A percentile compares a stretch with the other conserved stretches of the same genome.
Evolutionary conservation across 2,797 vertebrate genomes (phyloP).

Genomic region (Betta splendens): DNA sequence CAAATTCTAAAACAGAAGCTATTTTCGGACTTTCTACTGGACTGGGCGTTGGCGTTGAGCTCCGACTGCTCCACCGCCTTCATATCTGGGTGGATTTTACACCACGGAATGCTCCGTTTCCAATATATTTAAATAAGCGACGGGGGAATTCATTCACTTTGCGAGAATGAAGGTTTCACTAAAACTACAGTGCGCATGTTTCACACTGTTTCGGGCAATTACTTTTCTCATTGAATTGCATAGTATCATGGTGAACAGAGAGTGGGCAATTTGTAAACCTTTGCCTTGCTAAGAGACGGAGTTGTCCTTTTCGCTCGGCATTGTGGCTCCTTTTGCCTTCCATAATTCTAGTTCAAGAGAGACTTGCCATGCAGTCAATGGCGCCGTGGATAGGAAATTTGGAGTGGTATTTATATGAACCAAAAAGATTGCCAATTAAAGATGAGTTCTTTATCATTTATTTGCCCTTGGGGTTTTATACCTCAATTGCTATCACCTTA

Average conservation of each 20-base stretch:
- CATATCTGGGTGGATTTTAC: conserved; percentile 1
- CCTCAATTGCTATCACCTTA: conserved; percentile 83
- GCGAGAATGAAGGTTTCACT: conserved; percentile 27
- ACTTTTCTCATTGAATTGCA: conserved; percentile 47
- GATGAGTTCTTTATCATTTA: conserved; percentile 80
- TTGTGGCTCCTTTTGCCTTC: conserved; percentile 70
- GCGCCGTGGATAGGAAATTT: conserved; percentile 74
- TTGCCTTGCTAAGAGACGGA: conserved; percentile 61
- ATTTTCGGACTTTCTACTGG: no score
- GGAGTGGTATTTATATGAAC: conserved; percentile 76
- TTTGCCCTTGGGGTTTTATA: conserved; percentile 84
- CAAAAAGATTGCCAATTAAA: conserved; percentile 83
- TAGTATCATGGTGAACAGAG: conserved; percentile 63
- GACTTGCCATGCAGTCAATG: conserved; percentile 73
- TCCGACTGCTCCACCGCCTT: conserved; percentile 4
- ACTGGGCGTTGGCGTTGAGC: background rate
- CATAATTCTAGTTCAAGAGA: conserved; percentile 75
- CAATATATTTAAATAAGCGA: conserved; percentile 23
- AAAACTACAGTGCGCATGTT: conserved; percentile 31
- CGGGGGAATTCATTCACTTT: conserved; percentile 9
- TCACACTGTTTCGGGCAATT: conserved; percentile 42
- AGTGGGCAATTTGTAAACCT: conserved; percentile 64
- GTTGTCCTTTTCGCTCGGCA: conserved; percentile 72
- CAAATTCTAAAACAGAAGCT: background rate
- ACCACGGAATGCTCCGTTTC: conserved; percentile 12